Evolutionary conservation across 2,888 invertebrate species (phyloP).

Genomic region (Camponotus fellah): DNA sequence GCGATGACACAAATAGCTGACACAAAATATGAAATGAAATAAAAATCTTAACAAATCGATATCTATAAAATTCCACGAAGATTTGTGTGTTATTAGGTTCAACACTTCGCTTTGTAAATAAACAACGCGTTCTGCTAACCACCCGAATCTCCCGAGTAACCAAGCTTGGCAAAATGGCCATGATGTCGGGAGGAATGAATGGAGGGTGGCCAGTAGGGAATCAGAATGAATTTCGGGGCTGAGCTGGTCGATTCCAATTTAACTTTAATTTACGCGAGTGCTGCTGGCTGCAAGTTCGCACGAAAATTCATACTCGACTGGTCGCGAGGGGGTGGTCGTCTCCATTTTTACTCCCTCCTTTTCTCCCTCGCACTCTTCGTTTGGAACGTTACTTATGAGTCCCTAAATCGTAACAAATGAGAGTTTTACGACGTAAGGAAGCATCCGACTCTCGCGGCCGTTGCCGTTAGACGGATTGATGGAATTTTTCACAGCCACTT

Average conservation of each 20-base stretch:
- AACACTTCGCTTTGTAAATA: conserved; percentile 17
- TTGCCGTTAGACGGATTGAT: conserved; percentile 44
- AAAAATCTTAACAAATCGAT: neutral
- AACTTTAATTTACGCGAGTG: conserved; percentile 65
- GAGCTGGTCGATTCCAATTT: conserved; percentile 62
- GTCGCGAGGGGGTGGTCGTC: conserved; percentile 32
- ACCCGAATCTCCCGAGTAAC: conserved; percentile 18
- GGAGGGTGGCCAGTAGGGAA: conserved; percentile 43
- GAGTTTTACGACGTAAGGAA: conserved; percentile 46
- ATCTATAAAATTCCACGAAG: neutral
- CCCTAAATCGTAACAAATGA: conserved; percentile 52
- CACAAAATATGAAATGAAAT: neutral
- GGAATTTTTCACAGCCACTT: conserved; percentile 41
- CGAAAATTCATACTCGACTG: conserved; percentile 60
- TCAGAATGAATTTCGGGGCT: conserved; percentile 58
- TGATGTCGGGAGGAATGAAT: conserved; percentile 25
- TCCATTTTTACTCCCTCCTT: neutral
- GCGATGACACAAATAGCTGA: neutral
- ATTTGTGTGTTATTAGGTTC: conserved; percentile 7
- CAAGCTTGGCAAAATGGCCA: conserved; percentile 12
- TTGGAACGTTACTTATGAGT: conserved; percentile 43
- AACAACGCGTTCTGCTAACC: conserved; percentile 3
- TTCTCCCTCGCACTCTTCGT: neutral
- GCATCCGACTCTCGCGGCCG: conserved; percentile 20
- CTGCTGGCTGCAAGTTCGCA: conserved; percentile 55